These are phyloP conservation scores for Oscheius sp. DNA, from an alignment of 2,888 invertebrate species.

Conservation along the genomic window DNA sequence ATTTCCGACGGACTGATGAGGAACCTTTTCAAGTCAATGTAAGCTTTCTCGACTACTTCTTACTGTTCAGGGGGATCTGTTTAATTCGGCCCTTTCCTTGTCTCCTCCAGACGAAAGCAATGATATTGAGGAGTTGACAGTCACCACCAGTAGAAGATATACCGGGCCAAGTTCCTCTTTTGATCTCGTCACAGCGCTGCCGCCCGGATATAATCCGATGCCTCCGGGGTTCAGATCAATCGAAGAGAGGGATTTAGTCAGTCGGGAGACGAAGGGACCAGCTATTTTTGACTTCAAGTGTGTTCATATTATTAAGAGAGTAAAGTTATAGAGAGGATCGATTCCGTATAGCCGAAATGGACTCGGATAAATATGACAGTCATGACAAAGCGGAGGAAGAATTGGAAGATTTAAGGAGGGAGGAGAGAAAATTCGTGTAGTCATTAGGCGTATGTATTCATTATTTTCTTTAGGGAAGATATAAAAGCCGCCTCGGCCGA, in stretches of 20 bases:
- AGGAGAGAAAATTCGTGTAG: neutral
- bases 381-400: neutral
- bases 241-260: neutral
- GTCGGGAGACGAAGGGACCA: neutral
- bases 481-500: neutral
- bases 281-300: neutral
- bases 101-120: neutral
- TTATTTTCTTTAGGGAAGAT: neutral
- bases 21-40: conserved; percentile 10
- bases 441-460: neutral
- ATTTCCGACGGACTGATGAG: conserved; percentile 3
- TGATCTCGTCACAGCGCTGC: conserved; percentile 9
- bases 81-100: neutral
- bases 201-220: conserved; percentile 17
- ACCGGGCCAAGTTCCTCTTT: neutral
- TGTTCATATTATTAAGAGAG: neutral
- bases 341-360: conserved; percentile 13
- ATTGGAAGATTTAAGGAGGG: neutral
- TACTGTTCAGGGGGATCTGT: conserved; percentile 1
- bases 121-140: conserved; percentile 1
- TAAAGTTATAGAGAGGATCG: conserved; percentile 4
- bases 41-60: neutral
- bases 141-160: conserved; percentile 8
- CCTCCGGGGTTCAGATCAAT: conserved; percentile 8
- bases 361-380: conserved; percentile 1